These are phyloP conservation scores for Lepeophtheirus nordmannii DNA, from an alignment of 2,888 invertebrate genomes.

Conservation along the genomic window DNA sequence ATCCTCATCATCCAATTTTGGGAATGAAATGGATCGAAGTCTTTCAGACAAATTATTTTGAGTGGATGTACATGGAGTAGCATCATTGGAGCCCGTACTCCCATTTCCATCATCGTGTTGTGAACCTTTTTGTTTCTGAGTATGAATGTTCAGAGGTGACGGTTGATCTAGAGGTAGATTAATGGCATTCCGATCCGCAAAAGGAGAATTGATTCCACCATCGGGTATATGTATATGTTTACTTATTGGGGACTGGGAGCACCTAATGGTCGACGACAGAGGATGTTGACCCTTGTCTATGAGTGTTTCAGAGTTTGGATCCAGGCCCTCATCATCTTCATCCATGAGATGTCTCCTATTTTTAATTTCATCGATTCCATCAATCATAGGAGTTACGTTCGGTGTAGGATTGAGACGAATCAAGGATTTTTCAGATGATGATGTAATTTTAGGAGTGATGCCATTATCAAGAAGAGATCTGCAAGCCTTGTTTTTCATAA, in stretches of 20 bases:
- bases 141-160: neutral
- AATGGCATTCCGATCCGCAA: slow-evolving; percentile 3
- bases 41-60: neutral
- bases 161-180: neutral
- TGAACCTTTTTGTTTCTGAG: neutral
- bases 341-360: neutral
- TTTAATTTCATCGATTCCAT: neutral
- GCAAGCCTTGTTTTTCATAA: neutral
- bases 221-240: neutral
- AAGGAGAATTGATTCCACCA: neutral
- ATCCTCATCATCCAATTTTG: neutral
- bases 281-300: neutral
- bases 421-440: neutral
- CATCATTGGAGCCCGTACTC: neutral
- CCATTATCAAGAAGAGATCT: neutral
- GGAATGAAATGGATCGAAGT: neutral
- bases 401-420: slow-evolving; percentile 5
- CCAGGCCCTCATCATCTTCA: neutral
- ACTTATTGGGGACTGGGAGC: neutral
- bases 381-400: slow-evolving; percentile 2
- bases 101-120: slow-evolving; percentile 2
- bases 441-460: neutral
- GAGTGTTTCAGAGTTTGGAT: neutral
- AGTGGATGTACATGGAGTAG: neutral
- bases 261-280: neutral